Percentiles rank a stretch among this genome's conserved stretches.
phyloP scores from a whole-genome alignment of 2,888 invertebrate species.

The Aspidiotus rigidus region DNA sequence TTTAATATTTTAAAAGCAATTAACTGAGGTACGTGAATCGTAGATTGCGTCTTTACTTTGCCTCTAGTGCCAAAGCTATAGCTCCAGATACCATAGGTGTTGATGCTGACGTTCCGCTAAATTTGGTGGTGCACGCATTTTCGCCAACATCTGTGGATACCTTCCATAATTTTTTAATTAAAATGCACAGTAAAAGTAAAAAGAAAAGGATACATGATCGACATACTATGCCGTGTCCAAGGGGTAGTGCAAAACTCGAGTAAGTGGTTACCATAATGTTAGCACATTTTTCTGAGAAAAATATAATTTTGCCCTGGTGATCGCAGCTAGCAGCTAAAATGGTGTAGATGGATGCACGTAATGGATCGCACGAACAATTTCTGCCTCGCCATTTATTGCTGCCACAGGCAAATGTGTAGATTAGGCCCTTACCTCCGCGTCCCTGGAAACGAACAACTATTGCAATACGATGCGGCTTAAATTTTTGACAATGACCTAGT shows the following conservation, averaged over 20 bases:
- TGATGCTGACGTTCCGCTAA: constrained; percentile 88
- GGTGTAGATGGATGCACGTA: constrained; percentile 71
- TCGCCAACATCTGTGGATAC: constrained; percentile 70
- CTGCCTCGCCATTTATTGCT: constrained; percentile 77
- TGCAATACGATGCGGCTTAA: no score
- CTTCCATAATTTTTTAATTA: constrained; percentile 45
- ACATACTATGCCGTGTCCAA: no score
- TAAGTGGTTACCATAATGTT: constrained; percentile 81
- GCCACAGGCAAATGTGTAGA: constrained; percentile 88
- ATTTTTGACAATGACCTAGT: no score
- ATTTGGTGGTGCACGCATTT: constrained; percentile 72
- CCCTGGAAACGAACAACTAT: constrained; percentile 44
- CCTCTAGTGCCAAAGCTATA: constrained; percentile 74
- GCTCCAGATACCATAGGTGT: constrained; percentile 88
- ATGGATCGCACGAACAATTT: constrained; percentile 89
- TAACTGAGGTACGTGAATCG: background rate
- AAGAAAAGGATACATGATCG: no score
- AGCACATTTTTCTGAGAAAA: constrained; percentile 86
- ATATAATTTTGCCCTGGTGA: constrained; percentile 62
- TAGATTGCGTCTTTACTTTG: constrained; percentile 56
- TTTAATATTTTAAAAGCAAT: no score
- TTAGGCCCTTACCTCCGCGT: constrained; percentile 66
- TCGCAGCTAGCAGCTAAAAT: constrained; percentile 80
- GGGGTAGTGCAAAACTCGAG: constrained; percentile 32
- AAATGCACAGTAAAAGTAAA: no score